Evolutionary conservation across 2,888 invertebrate genomes (phyloP).

Genomic region (Bellardia bayeri): DNA sequence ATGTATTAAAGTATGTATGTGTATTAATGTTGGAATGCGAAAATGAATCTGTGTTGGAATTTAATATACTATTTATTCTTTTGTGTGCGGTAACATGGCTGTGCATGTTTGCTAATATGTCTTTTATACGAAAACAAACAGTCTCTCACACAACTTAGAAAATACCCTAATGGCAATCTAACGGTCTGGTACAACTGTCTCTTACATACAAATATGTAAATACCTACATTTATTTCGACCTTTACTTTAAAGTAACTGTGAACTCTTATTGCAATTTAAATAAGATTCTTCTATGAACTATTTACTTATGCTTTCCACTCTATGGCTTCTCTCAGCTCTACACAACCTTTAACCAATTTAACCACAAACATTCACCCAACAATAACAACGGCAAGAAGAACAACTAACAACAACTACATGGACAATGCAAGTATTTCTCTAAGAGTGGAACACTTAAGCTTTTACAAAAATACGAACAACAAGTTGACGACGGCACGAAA

Average conservation of each 20-base stretch:
- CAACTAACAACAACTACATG: neutral
- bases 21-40: neutral
- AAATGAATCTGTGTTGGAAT: slow-evolving; percentile 5
- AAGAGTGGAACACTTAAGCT: slow-evolving; percentile 2
- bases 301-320: neutral
- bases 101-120: neutral
- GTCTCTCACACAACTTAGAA: neutral
- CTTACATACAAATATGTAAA: neutral
- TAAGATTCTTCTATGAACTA: neutral
- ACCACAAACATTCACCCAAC: slow-evolving; percentile 33
- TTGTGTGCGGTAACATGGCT: neutral
- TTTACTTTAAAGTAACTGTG: slow-evolving; percentile 31
- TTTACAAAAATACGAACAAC: slow-evolving; percentile 1
- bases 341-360: neutral
- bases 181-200: neutral
- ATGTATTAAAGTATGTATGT: neutral
- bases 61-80: neutral
- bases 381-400: slow-evolving; percentile 14
- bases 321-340: neutral
- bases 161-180: neutral
- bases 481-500: neutral
- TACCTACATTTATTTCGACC: neutral
- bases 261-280: slow-evolving; percentile 33
- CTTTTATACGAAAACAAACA: neutral
- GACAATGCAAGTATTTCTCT: neutral